phyloP scores from a whole-genome alignment of 2,113 vertebrate species.

The Gallinago paraguaiae region DNA sequence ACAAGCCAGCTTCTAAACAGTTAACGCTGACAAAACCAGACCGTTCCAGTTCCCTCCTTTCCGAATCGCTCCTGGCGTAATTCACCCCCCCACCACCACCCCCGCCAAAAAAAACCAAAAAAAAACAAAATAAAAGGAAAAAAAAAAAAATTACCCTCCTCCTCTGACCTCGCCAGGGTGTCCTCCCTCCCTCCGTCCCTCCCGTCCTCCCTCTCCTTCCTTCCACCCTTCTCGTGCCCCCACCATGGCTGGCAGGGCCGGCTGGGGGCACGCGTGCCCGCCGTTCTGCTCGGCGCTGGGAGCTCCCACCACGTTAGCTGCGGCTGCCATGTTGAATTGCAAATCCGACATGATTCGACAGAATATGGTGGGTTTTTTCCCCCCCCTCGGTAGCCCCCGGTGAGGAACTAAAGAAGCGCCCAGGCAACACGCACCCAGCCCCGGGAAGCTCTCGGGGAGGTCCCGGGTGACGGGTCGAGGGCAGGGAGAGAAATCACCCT shows the following conservation, averaged over 20 bases:
- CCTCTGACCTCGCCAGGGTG: not conserved
- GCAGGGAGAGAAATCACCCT: not conserved
- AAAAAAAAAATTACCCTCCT: not conserved
- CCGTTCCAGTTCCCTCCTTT: constrained; percentile 25
- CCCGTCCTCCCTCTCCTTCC: not conserved
- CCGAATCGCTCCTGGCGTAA: constrained; percentile 2
- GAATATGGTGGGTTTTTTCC: not conserved
- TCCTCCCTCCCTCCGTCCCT: not conserved
- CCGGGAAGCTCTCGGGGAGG: not conserved
- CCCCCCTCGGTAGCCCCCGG: not conserved
- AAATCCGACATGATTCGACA: constrained; percentile 69
- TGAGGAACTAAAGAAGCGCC: not conserved
- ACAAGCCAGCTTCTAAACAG: constrained; percentile 49
- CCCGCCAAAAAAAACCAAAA: too few relatives aligned
- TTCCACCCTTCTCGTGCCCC: not conserved
- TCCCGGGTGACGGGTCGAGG: not conserved
- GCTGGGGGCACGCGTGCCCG: not conserved
- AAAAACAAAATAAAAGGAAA: not conserved
- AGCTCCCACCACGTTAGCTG: constrained; percentile 30
- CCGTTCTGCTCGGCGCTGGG: not conserved
- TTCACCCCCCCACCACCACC: not conserved
- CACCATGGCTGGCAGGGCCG: not conserved
- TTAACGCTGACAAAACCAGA: constrained; percentile 44
- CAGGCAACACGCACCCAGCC: not conserved
- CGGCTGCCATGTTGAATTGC: constrained; percentile 73